phyloP scores from a whole-genome alignment of 2,797 vertebrate genomes.

The Prunella strophiata region DNA sequence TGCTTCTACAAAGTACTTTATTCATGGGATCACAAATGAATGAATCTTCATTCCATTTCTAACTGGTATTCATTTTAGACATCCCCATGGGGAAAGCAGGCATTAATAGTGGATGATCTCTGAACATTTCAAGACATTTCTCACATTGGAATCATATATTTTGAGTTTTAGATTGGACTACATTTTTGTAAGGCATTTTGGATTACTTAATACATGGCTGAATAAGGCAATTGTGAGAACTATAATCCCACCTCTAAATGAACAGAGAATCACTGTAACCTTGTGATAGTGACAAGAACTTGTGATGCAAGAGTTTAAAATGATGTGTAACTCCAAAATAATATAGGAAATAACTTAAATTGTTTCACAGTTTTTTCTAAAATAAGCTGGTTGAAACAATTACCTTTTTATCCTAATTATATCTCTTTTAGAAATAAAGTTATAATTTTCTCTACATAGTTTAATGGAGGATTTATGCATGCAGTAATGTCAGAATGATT shows the following conservation, averaged over 20 bases:
- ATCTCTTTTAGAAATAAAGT: neutral
- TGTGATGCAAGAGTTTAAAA: neutral
- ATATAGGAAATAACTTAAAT: neutral
- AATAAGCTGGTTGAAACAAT: neutral
- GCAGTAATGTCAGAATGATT: conserved; percentile 22
- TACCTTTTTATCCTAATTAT: neutral
- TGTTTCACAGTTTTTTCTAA: neutral
- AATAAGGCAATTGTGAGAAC: neutral
- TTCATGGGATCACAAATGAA: neutral
- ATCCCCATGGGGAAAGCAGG: neutral
- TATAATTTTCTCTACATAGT: neutral
- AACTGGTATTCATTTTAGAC: neutral
- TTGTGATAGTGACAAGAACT: neutral
- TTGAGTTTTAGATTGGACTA: neutral
- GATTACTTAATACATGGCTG: neutral
- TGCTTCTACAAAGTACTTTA: neutral
- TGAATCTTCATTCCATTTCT: neutral
- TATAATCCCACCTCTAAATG: neutral
- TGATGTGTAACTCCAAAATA: neutral
- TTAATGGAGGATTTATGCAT: conserved; percentile 5
- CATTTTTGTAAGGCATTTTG: neutral
- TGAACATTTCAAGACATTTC: neutral
- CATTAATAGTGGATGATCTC: neutral
- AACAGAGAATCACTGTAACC: neutral
- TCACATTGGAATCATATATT: neutral